Base-by-base conservation (phyloP, 2,113 vertebrate species). In the Dissostichus mawsoni region DNA sequence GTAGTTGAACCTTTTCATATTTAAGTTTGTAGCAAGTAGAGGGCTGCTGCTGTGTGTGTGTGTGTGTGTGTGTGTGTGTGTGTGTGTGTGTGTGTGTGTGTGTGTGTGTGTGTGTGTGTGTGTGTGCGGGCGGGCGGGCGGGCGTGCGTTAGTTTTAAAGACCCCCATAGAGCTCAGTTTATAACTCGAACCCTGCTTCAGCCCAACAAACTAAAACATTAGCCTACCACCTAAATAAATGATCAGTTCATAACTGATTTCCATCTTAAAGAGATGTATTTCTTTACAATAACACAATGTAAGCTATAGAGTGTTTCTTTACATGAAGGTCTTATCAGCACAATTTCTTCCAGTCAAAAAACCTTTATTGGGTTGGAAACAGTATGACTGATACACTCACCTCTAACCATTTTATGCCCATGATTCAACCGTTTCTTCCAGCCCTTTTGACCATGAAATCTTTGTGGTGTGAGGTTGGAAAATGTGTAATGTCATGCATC, bases 381-480 rank as follows among this genome's bases (percentile, higher is more conserved):
- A 20, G 20, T 20, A 20, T 20, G 20, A 20, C 20, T 20, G 20
- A 20, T 55, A 2, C 17, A 20, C 20, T 20, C 20, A 20, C 20
- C 20, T 20, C 20, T 20, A 20, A 61, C 4, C 4, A 59, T 4
- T 58, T n/a, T 33, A 41, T 44, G 11, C 0, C 56, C 11, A 55
- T 25, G 55, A 20, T 55, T 76, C 8, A 33, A 36, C 45, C 47
- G 17, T 66, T 77, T 56, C 25, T 36, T 4, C 52, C 41, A 44
- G 25, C 56, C 50, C 13, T 12, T 66, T 51, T 56, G 14, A 65
- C 41, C 47, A 66, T 45, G 18, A 18, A 23, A 63, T 20, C 9
- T 73, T 33, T 62, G 63, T 74, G 72, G 52, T 25, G 18, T 74
- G 41, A 17, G n/a, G 51, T 64, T 69, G 57, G 64, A 52, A 78